Base-by-base conservation (phyloP, 2,888 invertebrate species). In the Caenorhabditis wallacei region DNA sequence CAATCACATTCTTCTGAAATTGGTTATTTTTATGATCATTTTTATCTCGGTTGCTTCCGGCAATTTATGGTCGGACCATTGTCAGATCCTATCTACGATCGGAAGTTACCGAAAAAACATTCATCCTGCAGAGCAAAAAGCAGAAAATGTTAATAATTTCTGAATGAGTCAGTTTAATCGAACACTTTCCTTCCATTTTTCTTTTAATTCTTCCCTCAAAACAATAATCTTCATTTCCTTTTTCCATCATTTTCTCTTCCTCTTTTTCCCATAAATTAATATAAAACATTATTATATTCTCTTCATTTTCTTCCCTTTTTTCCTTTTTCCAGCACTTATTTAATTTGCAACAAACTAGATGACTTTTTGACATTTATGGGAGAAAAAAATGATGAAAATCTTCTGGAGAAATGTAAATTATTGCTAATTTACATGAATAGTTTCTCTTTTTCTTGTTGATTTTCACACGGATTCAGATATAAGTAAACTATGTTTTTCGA, bases 1-100 rank as follows among this genome's bases (percentile, higher is more conserved):
- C 91, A 91, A 53, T 90, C 85, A 61, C 91, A 91, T 16, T 71
- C 30, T 24, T 78, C 78, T 78, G 63, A 56, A 78, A 56, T 24
- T 24, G n/a, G n/a, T 48, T 18, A 13, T 5, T 40, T 13, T 40
- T 16, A 35, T n/a, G n/a, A n/a, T n/a, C n/a, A n/a, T n/a, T n/a
- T n/a, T n/a, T n/a, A n/a, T n/a, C n/a, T n/a, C n/a, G n/a, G n/a
- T n/a, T n/a, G n/a, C n/a, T n/a, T n/a, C n/a, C n/a, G n/a, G n/a
- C n/a, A n/a, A n/a, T n/a, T n/a, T n/a, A n/a, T n/a, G n/a, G n/a
- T n/a, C n/a, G n/a, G n/a, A n/a, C n/a, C n/a, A n/a, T n/a, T n/a
- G n/a, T n/a, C n/a, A n/a, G n/a, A n/a, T n/a, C n/a, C n/a, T n/a
- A n/a, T n/a, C n/a, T n/a, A n/a, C n/a, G n/a, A n/a, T n/a, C n/a